These are phyloP conservation scores for Meghimatium bilineatum DNA, from an alignment of 2,888 invertebrate genomes.

Conservation along the genomic window DNA sequence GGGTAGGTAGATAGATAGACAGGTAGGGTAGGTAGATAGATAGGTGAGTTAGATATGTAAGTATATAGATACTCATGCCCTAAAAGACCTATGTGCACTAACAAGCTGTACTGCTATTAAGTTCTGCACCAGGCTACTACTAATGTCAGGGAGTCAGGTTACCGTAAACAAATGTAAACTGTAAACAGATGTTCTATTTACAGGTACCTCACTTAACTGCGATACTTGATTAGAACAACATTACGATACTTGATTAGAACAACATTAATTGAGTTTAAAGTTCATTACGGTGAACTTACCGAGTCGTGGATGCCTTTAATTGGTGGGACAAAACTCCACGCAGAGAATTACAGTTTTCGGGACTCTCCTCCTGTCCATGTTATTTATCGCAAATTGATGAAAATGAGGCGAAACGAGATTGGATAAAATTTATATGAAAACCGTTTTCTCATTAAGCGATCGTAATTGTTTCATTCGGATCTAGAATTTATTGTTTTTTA, in stretches of 20 bases:
- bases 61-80: background rate
- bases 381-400: slow-evolving; percentile 18
- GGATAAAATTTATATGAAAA: background rate
- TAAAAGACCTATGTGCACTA: background rate
- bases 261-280: slow-evolving; percentile 18
- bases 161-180: background rate
- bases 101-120: no score
- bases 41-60: no score
- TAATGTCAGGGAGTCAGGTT: background rate
- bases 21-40: background rate
- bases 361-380: background rate
- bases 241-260: slow-evolving; percentile 24
- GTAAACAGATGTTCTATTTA: background rate
- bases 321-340: slow-evolving; percentile 1
- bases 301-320: background rate
- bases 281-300: background rate
- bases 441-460: slow-evolving; percentile 23
- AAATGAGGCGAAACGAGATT: slow-evolving; percentile 28
- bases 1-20: background rate
- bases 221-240: slow-evolving; percentile 20
- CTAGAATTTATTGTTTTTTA: background rate
- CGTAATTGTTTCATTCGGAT: background rate
- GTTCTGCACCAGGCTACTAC: background rate
- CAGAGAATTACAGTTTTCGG: background rate
- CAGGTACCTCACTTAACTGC: background rate